These are phyloP conservation scores for Verasper variegatus DNA, from an alignment of 2,113 vertebrate genomes.

Conservation along the genomic window DNA sequence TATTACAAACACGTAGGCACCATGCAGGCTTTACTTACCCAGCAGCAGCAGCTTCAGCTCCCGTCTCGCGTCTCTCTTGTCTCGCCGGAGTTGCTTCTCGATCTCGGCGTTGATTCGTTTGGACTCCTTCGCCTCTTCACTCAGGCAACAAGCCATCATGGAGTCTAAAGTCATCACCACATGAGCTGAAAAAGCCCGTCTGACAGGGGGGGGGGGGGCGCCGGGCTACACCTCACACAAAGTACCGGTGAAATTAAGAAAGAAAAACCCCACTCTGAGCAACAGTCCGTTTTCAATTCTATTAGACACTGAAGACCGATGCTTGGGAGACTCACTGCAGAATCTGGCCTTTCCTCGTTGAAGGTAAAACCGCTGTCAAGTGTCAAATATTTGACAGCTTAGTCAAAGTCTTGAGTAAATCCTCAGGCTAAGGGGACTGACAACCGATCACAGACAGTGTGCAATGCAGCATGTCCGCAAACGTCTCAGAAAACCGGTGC, in stretches of 20 bases:
- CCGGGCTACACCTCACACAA: constrained; percentile 55
- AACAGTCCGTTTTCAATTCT: constrained; percentile 11
- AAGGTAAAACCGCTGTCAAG: constrained; percentile 48
- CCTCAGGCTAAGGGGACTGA: constrained; percentile 27
- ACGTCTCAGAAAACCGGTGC: not conserved
- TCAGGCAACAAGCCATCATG: constrained; percentile 97
- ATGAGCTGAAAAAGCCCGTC: constrained; percentile 74
- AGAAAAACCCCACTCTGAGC: not conserved
- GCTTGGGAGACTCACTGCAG: constrained; percentile 9
- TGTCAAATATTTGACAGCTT: constrained; percentile 72
- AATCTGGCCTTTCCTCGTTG: constrained; percentile 46
- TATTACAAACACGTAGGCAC: not conserved
- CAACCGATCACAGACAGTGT: constrained; percentile 3
- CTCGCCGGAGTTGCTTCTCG: constrained; percentile 92
- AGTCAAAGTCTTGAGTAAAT: constrained; percentile 41
- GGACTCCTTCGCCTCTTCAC: constrained; percentile 95
- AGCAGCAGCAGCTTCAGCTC: constrained; percentile 93
- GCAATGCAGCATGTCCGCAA: constrained; percentile 19
- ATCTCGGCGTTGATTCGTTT: constrained; percentile 95
- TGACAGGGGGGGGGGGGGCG: constrained; percentile 56
- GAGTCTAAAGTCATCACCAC: constrained; percentile 90
- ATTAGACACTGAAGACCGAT: not conserved
- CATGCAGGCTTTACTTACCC: constrained; percentile 79
- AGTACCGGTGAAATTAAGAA: constrained; percentile 6
- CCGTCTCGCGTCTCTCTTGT: constrained; percentile 90